A percentile compares a stretch with the other conserved stretches of the same genome.
phyloP scores from a whole-genome alignment of 2,113 vertebrate species.

The Propithecus coquereli region DNA sequence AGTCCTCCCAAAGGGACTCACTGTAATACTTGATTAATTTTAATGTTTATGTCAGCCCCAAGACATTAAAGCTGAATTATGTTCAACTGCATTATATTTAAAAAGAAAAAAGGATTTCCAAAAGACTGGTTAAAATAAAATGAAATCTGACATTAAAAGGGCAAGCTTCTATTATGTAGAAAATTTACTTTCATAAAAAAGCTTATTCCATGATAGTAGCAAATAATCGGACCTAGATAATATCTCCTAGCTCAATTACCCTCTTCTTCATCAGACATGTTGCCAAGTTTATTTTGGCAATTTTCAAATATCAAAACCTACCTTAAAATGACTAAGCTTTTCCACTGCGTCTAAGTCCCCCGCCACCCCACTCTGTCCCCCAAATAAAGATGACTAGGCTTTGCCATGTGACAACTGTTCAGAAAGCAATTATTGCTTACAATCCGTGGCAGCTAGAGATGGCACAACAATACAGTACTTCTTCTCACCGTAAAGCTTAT shows the following conservation, averaged over 20 bases:
- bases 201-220: neutral
- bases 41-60: neutral
- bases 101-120: neutral
- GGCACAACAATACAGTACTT: neutral
- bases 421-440: neutral
- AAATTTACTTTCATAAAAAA: slow-evolving; percentile 28
- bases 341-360: neutral
- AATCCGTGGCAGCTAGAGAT: neutral
- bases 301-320: neutral
- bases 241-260: neutral
- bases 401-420: neutral
- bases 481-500: neutral
- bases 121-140: slow-evolving; percentile 14
- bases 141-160: slow-evolving; percentile 26
- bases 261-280: neutral
- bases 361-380: no score
- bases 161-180: neutral
- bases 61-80: neutral
- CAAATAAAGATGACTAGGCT: neutral
- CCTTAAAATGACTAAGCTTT: neutral
- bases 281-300: neutral
- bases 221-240: slow-evolving; percentile 2
- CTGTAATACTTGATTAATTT: neutral
- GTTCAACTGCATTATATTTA: neutral
- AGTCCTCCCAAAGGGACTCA: neutral